phyloP scores from a whole-genome alignment of 2,113 vertebrate genomes.

The Elephas maximus region DNA sequence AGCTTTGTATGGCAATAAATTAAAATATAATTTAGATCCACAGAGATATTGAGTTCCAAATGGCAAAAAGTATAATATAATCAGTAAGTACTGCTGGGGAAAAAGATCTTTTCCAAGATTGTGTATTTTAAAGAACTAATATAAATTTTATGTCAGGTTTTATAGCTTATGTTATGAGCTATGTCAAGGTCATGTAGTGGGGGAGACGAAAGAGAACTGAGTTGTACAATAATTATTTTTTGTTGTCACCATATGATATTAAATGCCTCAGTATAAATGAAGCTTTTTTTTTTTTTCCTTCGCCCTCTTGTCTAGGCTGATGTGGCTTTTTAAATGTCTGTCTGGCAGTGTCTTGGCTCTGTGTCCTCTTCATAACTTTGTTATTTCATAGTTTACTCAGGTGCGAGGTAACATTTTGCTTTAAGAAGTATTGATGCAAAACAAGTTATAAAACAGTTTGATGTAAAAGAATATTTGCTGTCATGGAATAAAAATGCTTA shows the following conservation, averaged over 20 bases:
- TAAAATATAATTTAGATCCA: neutral
- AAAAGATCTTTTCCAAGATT: neutral
- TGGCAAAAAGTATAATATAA: too few species aligned
- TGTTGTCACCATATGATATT: neutral
- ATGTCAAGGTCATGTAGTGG: neutral
- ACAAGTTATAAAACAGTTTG: neutral
- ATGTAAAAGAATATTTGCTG: neutral
- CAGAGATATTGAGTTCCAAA: neutral
- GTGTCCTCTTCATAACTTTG: rapidly evolving
- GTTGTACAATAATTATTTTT: neutral
- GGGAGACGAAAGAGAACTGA: neutral
- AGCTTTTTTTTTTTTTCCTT: too few species aligned
- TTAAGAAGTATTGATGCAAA: neutral
- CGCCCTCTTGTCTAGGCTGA: neutral
- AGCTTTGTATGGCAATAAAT: neutral
- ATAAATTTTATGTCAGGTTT: neutral
- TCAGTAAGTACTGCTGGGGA: neutral
- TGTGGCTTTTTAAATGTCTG: neutral
- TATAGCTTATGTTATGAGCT: neutral
- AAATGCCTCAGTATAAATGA: neutral
- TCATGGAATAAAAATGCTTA: neutral
- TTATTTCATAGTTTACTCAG: neutral
- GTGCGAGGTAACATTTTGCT: neutral
- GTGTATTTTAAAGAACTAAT: neutral
- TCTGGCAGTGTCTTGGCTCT: neutral